A percentile compares a stretch with the other conserved stretches of the same genome.
Evolutionary conservation across 2,797 vertebrate species (phyloP).

Genomic region (Rhadinocentrus ornatus): DNA sequence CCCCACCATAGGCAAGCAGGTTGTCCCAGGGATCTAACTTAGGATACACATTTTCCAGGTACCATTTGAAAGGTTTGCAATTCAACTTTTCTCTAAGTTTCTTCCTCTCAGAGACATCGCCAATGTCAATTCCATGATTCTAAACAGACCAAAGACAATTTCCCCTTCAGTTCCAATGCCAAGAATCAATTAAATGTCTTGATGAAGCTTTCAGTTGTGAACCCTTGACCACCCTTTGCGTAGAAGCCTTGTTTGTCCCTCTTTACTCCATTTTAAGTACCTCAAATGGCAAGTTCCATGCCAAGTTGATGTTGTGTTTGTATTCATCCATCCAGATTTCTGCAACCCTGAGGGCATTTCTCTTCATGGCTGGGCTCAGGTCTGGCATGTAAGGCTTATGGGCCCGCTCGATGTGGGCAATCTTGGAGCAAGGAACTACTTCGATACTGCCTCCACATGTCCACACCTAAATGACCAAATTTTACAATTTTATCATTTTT

Average conservation of each 20-base stretch:
- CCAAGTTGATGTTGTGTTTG: slow-evolving; percentile 91
- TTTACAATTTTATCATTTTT: background rate
- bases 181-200: background rate
- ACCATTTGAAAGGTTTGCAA: slow-evolving; percentile 87
- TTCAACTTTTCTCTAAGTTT: slow-evolving; percentile 80
- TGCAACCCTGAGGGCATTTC: slow-evolving; percentile 90
- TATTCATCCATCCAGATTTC: slow-evolving; percentile 97
- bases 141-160: slow-evolving; percentile 29
- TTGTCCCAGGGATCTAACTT: slow-evolving; percentile 67
- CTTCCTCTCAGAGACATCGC: slow-evolving; percentile 84
- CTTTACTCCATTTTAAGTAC: slow-evolving; percentile 39
- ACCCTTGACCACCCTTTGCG: background rate
- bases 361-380: slow-evolving; percentile 85
- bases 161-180: background rate
- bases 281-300: slow-evolving; percentile 91
- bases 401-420: slow-evolving; percentile 92
- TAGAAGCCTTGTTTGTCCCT: slow-evolving; percentile 38
- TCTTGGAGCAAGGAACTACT: slow-evolving; percentile 91
- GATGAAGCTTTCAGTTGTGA: background rate
- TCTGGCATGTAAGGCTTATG: slow-evolving; percentile 92
- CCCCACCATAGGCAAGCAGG: slow-evolving; percentile 73
- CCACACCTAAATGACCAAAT: slow-evolving; percentile 85
- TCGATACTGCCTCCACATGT: slow-evolving; percentile 94
- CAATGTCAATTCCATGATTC: slow-evolving; percentile 84
- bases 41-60: slow-evolving; percentile 85